A percentile compares a stretch with the other conserved stretches of the same genome.
phyloP scores from a whole-genome alignment of 1,140 invertebrate genomes.

The Amyelois transitella region DNA sequence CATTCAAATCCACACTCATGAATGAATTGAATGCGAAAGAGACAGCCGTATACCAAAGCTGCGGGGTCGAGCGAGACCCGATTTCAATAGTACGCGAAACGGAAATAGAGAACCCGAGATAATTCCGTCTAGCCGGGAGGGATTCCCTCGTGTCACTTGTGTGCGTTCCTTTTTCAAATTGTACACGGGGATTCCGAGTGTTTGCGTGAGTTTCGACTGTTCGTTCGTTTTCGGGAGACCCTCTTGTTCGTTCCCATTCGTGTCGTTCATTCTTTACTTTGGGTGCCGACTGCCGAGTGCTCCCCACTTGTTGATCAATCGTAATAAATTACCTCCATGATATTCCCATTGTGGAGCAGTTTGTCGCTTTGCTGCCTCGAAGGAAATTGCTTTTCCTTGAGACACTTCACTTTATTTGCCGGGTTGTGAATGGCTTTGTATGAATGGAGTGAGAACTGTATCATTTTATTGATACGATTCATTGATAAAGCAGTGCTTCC shows the following conservation, averaged over 20 bases:
- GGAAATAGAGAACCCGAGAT: conserved; percentile 69
- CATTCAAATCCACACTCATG: conserved; percentile 69
- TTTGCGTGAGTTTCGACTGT: conserved; percentile 48
- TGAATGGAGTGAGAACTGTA: conserved; percentile 1
- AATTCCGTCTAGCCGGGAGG: conserved; percentile 72
- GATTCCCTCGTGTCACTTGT: conserved; percentile 71
- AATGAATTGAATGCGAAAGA: conserved; percentile 70
- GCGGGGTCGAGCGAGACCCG: conserved; percentile 41
- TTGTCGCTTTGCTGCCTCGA: conserved; percentile 68
- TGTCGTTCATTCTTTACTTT: conserved; percentile 52
- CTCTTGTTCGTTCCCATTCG: conserved; percentile 21
- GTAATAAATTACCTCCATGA: conserved; percentile 72
- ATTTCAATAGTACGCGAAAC: conserved; percentile 72
- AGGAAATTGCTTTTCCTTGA: conserved; percentile 70
- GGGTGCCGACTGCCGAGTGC: conserved; percentile 31
- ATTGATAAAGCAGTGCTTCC: background rate
- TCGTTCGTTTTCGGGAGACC: conserved; percentile 19
- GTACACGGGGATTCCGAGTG: conserved; percentile 52
- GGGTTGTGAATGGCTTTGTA: conserved; percentile 24
- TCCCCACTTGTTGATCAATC: conserved; percentile 73
- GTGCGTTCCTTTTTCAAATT: conserved; percentile 66
- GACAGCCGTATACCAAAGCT: conserved; percentile 26
- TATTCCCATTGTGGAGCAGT: conserved; percentile 70
- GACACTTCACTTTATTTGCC: conserved; percentile 61
- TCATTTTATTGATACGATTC: conserved; percentile 2